Conservation (phyloP, 1,140 invertebrate species). For the Aricia agestis region DNA sequence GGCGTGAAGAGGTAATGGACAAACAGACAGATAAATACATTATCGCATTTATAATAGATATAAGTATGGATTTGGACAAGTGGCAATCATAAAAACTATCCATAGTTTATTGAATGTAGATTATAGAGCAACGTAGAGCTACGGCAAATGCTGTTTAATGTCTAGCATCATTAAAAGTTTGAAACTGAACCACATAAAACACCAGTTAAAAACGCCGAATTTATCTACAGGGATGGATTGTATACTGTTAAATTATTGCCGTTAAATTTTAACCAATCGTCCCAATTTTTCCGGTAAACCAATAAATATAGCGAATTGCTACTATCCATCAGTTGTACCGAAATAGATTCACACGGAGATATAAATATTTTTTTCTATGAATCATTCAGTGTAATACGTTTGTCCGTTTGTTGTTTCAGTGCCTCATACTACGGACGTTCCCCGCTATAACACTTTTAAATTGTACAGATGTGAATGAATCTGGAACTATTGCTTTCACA, state of each 20-base stretch:
- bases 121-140: background rate
- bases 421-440: conserved; percentile 19
- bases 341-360: conserved; percentile 32
- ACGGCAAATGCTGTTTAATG: background rate
- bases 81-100: no score
- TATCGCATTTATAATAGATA: no score
- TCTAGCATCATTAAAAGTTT: background rate
- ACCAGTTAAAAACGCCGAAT: conserved; percentile 4
- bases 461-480: conserved; percentile 4
- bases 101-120: background rate
- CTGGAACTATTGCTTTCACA: background rate
- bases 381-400: conserved; percentile 34
- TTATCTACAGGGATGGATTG: conserved; percentile 1
- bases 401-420: conserved; percentile 31
- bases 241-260: conserved; percentile 11
- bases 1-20: no score
- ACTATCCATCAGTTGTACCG: conserved; percentile 24
- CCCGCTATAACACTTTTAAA: conserved; percentile 1
- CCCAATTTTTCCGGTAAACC: conserved; percentile 12
- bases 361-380: conserved; percentile 40
- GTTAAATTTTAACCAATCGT: conserved; percentile 16
- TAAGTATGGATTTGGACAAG: no score
- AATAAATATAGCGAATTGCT: conserved; percentile 21
- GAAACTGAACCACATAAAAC: conserved; percentile 1
- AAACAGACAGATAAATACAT: no score